Evolutionary conservation across 2,888 invertebrate genomes (phyloP), one percentile per base, ranked within the genome.

Genomic region (Latrodectus elegans): DNA sequence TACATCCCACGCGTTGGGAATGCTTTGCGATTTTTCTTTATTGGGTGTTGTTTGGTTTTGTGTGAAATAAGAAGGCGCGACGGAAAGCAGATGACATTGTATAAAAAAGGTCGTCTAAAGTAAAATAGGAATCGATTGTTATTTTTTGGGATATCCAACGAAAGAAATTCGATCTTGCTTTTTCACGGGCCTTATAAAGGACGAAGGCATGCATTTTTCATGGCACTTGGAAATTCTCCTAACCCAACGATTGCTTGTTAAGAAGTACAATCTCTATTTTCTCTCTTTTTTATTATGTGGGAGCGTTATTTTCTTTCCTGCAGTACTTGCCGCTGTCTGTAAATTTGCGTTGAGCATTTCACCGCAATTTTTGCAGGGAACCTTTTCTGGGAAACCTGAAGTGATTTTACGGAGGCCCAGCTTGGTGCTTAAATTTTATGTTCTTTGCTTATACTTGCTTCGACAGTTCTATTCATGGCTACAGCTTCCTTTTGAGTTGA

Each of bases 91-190:
- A 68, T 17, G 67, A 22, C 67, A 60, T 60, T 60, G 67, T 68
- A 49, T 72, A 51, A 55, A 52, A 15, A 52, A 52, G 51, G 17
- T 12, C 55, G 52, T 55, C 55, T 55, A 74, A 49, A 74, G 73
- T 71, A 55, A 77, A 87, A 81, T 77, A 81, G 65, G 70, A 85
- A 79, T 79, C 79, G 77, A 87, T 81, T 81, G 74, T 72, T 71
- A 71, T 80, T 80, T 79, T 78, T 74, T 77, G 26, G 68, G 51
- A 64, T n/a, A n/a, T 22, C 64, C 75, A 17, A 80, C 70, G 60
- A 80, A 72, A 64, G 80, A 80, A 75, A 86, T 86, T 80, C 80
- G 80, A 86, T 86, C 85, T 70, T 72, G 68, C 72, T 53, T 73
- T 68, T 78, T 38, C 38, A 38, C 38, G 38, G 38, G 38, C 38